These are phyloP conservation scores for Miniopterus natalensis DNA, from an alignment of 2,113 vertebrate species.

Conservation along the genomic window DNA sequence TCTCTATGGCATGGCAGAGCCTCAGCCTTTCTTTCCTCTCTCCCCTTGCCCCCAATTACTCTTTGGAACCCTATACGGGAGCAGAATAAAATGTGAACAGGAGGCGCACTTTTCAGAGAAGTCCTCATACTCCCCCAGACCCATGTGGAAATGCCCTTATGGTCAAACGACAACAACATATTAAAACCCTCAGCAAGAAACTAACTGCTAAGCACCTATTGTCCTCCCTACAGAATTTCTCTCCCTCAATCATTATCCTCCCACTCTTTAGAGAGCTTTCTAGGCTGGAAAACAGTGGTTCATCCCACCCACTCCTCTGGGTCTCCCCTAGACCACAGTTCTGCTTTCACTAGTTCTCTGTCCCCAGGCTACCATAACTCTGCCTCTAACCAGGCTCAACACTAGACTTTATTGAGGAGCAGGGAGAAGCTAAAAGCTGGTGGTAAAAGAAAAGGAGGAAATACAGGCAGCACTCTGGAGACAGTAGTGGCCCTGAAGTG, in stretches of 20 bases:
- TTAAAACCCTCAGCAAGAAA: constrained; percentile 27
- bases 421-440: constrained; percentile 58
- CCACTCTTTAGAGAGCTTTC: not conserved
- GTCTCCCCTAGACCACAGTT: not conserved
- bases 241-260: not conserved
- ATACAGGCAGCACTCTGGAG: constrained; percentile 31
- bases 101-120: not conserved
- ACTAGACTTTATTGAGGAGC: not conserved
- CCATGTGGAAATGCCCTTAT: not conserved
- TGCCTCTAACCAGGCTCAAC: constrained; percentile 16
- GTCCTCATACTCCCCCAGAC: not conserved
- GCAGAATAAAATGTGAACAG: constrained; percentile 4
- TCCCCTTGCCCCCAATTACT: not conserved
- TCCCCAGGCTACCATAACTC: not conserved
- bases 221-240: not conserved
- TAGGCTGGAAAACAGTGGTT: not conserved
- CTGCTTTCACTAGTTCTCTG: constrained; percentile 13
- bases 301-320: not conserved
- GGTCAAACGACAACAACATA: constrained; percentile 29
- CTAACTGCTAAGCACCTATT: not conserved
- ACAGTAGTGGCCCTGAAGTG: constrained; percentile 5
- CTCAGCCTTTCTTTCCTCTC: not conserved
- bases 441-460: not conserved
- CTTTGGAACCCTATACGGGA: constrained; percentile 12
- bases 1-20: not conserved